phyloP scores from a whole-genome alignment of 2,113 vertebrate genomes.

The Rousettus leschenaultii region DNA sequence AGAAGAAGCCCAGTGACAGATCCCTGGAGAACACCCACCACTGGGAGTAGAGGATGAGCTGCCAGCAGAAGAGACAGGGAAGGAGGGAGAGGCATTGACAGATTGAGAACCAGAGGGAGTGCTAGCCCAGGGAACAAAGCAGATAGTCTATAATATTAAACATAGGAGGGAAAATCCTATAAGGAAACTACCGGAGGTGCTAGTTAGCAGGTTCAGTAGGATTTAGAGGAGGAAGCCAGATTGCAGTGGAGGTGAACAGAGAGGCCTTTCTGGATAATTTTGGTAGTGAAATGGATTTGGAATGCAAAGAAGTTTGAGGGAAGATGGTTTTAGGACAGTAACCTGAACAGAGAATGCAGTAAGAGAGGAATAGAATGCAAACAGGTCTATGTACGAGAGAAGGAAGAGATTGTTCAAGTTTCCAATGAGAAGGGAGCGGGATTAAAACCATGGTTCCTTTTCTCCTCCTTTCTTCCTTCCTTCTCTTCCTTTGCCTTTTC shows the following conservation, averaged over 20 bases:
- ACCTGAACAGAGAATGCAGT: background rate
- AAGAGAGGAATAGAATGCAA: background rate
- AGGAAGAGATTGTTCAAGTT: background rate
- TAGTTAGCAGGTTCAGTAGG: background rate
- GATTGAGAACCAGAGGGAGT: background rate
- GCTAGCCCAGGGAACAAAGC: background rate
- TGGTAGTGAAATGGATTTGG: background rate
- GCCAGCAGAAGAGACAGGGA: background rate
- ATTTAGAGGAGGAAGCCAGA: background rate
- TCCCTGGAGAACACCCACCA: background rate
- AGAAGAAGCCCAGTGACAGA: conserved; percentile 15
- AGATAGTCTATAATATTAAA: background rate
- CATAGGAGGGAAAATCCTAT: background rate
- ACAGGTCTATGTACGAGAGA: background rate
- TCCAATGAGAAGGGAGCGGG: background rate
- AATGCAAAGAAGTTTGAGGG: background rate
- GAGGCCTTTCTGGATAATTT: background rate
- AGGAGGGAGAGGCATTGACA: background rate
- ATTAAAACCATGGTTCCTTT: background rate
- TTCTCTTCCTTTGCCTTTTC: background rate
- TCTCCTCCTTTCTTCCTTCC: background rate
- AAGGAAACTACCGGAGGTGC: background rate
- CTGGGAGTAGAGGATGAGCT: background rate
- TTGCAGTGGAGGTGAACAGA: background rate
- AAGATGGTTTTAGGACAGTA: background rate